Conservation (phyloP, 2,113 vertebrate species). For the Takifugu flavidus region DNA sequence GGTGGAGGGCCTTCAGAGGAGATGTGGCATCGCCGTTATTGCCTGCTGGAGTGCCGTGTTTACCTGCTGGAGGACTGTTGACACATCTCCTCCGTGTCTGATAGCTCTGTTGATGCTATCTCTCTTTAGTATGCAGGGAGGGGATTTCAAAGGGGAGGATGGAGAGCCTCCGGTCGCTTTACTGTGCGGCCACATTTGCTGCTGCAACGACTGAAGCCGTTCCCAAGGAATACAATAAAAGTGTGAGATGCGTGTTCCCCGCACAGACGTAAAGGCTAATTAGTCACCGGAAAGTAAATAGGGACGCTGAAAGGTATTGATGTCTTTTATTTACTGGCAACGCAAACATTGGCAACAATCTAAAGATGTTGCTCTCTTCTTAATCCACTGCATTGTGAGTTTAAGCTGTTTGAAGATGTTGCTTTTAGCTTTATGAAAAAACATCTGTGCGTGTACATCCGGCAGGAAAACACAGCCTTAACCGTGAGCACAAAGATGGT, state of each 20-base stretch:
- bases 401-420: no score
- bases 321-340: no score
- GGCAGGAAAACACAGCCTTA: no score
- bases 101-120: conserved; percentile 72
- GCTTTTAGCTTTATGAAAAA: no score
- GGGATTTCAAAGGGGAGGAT: conserved; percentile 47
- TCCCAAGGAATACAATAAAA: conserved; percentile 23
- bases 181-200: conserved; percentile 20
- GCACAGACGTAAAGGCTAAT: no score
- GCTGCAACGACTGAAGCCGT: conserved; percentile 17
- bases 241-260: conserved; percentile 8
- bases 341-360: no score
- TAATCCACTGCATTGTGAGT: no score
- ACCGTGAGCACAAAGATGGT: not conserved
- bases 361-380: no score
- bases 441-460: no score
- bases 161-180: conserved; percentile 34
- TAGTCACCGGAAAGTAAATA: no score
- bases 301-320: no score
- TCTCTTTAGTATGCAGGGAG: conserved; percentile 30
- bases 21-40: conserved; percentile 68
- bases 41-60: conserved; percentile 68
- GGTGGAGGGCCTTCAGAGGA: conserved; percentile 48
- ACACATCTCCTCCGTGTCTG: conserved; percentile 71
- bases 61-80: conserved; percentile 72